Conservation (phyloP, 1,140 invertebrate genomes). For the Halyomorpha halys region DNA sequence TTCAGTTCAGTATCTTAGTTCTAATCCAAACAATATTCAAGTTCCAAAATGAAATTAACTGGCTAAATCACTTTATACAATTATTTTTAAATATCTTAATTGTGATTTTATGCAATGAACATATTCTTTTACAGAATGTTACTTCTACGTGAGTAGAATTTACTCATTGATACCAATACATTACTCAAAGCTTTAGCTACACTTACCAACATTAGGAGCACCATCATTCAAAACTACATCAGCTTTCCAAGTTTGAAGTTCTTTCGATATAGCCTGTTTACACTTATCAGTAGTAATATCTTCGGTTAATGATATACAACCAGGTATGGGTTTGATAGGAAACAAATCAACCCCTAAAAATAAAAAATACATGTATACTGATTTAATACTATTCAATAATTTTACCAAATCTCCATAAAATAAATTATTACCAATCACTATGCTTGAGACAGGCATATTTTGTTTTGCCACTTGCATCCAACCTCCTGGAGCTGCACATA, state of each 20-base stretch:
- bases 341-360: conserved; percentile 82
- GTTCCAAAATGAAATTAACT: no score
- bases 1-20: no score
- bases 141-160: no score
- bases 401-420: not conserved
- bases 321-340: conserved; percentile 85
- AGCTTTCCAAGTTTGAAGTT: conserved; percentile 91
- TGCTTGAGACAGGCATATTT: conserved; percentile 93
- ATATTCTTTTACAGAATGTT: no score
- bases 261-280: conserved; percentile 61
- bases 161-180: no score
- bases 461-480: conserved; percentile 99
- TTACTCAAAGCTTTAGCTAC: no score
- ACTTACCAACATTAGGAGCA: conserved; percentile 90
- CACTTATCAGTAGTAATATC: conserved; percentile 97
- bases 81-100: no score
- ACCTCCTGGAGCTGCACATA: conserved; percentile 98
- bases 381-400: not conserved
- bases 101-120: no score
- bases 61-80: no score
- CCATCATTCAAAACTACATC: conserved; percentile 96
- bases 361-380: not conserved
- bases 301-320: conserved; percentile 78
- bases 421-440: conserved; percentile 60
- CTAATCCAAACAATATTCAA: no score